Base-by-base conservation (phyloP, 2,888 invertebrate species). In the Geotrupes spiniger region DNA sequence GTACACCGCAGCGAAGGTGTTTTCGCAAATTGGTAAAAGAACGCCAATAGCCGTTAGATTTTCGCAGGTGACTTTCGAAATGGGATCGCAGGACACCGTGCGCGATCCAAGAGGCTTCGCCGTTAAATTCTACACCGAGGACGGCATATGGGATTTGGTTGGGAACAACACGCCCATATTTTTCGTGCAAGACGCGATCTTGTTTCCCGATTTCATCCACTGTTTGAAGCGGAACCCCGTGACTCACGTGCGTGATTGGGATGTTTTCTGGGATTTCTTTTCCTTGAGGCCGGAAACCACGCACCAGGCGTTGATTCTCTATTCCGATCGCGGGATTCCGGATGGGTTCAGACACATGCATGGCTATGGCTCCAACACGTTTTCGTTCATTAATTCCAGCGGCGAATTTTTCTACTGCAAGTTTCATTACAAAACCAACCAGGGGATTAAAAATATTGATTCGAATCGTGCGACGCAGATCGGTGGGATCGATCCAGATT, bases 191-290 rank as follows among this genome's bases (percentile, higher is more conserved):
- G 96, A 96, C 71, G 87, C 94, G 2, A 77, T 87, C 2, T 73
- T 91, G 42, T 98, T 98, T 74, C 92, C 96, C 4, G 92, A 89
- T 66, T 94, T 98, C 65, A 93, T 98, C 60, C 97, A 97, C 71
- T 90, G 94, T 0, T 93, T 96, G 71, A 98, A 97, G 72, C 82
- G 97, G 57, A 98, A 98, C 72, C 98, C 98, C 1, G 87, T 81
- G 16, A 92, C 92, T 0, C 89, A 92, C 68, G 76, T 95, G 21
- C 91, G 92, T 74, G 95, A 96, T 74, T 78, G 89, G 25, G 92
- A 96, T 66, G 92, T 92, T 91, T 92, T 92, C 69, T 96, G 95
- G 95, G 96, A 96, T 71, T 95, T 96, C 68, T 78, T 93, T 56
- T 84, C 89, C 0, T 75, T 95, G 28, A 80, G 95, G 36, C 91